These are phyloP conservation scores for Globodera ellingtonae DNA, from an alignment of 1,140 invertebrate genomes.

Conservation along the genomic window DNA sequence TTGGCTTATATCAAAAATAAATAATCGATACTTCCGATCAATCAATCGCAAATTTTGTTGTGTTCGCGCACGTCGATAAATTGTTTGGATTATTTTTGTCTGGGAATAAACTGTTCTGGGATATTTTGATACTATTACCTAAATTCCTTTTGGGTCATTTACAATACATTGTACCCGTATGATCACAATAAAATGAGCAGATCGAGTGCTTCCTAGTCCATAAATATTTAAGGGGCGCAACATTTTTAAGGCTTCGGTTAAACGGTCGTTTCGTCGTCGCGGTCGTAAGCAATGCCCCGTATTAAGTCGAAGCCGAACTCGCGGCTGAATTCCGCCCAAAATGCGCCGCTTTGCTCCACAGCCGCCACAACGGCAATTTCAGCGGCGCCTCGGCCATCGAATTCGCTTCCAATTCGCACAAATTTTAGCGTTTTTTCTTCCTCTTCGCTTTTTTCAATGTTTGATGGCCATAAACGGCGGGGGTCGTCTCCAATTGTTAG, in stretches of 20 bases:
- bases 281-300: conserved; percentile 28
- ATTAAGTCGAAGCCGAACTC: conserved; percentile 33
- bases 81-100: not conserved
- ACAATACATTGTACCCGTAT: too few relatives aligned
- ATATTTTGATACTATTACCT: not conserved
- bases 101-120: not conserved
- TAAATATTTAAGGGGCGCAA: too few relatives aligned
- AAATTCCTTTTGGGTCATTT: too few relatives aligned
- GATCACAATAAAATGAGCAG: too few relatives aligned
- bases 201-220: too few relatives aligned
- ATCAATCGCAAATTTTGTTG: too few relatives aligned
- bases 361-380: not conserved
- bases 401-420: not conserved
- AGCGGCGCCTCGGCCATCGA: not conserved
- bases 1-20: too few relatives aligned
- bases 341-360: conserved; percentile 5
- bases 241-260: too few relatives aligned
- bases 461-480: not conserved
- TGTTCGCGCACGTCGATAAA: not conserved
- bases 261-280: not conserved
- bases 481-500: not conserved
- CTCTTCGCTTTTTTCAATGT: not conserved
- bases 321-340: conserved; percentile 33
- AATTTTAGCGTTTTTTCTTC: not conserved
- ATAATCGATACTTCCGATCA: too few relatives aligned